Evolutionary conservation across 1,140 invertebrate genomes (phyloP).

Genomic region (Phymorhynchus buccinoides): DNA sequence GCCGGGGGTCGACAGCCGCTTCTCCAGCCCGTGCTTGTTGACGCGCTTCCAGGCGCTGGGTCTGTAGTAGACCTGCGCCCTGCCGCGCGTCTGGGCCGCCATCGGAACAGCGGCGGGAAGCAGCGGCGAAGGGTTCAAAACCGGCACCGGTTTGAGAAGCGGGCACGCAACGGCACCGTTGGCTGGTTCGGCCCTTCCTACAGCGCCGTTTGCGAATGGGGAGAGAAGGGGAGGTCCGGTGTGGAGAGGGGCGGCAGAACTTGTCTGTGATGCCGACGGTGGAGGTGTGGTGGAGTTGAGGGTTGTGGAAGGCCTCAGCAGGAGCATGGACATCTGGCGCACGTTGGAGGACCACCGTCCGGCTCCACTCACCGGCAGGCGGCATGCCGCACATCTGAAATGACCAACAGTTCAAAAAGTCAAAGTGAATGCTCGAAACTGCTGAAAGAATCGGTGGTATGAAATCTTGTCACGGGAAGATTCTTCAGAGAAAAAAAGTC

Average conservation of each 20-base stretch:
- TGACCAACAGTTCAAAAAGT: too few relatives aligned
- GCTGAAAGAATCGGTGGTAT: too few relatives aligned
- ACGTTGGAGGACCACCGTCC: not conserved
- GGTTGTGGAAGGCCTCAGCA: not conserved
- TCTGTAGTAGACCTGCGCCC: constrained; percentile 45
- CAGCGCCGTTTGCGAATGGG: too few relatives aligned
- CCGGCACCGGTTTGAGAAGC: not conserved
- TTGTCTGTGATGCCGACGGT: not conserved
- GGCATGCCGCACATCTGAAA: not conserved
- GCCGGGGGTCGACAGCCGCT: constrained; percentile 38
- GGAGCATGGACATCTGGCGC: not conserved
- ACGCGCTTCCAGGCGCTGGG: constrained; percentile 53
- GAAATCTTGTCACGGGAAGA: too few relatives aligned
- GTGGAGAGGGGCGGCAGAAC: not conserved
- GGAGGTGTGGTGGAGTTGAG: not conserved
- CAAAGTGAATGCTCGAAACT: too few relatives aligned
- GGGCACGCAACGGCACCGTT: not conserved
- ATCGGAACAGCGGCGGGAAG: not conserved
- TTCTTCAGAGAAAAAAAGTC: too few relatives aligned
- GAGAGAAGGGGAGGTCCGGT: too few relatives aligned
- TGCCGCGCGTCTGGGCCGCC: constrained; percentile 34
- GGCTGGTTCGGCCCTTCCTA: not conserved
- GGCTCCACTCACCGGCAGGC: not conserved
- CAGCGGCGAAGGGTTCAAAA: not conserved
- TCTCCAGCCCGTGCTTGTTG: constrained; percentile 53